phyloP scores from a whole-genome alignment of 2,113 vertebrate species.

The Perca fluviatilis region DNA sequence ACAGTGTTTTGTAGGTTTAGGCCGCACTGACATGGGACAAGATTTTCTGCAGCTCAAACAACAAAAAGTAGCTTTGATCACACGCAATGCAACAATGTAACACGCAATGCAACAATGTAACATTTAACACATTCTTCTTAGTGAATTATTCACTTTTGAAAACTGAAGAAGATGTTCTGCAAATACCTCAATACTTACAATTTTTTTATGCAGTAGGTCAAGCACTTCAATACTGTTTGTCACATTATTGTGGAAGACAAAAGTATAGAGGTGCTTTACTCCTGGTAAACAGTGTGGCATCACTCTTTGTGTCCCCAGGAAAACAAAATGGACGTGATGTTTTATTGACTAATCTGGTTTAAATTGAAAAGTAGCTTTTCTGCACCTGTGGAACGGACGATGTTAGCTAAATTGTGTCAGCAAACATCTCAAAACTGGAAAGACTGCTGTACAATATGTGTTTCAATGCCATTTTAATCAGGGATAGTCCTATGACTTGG shows the following conservation, averaged over 20 bases:
- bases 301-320: conserved; percentile 31
- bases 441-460: conserved; percentile 1
- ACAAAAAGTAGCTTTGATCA: background rate
- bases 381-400: conserved; percentile 30
- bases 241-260: conserved; percentile 18
- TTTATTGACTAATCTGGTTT: conserved; percentile 73
- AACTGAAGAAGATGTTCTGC: background rate
- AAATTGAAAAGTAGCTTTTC: conserved; percentile 73
- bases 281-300: conserved; percentile 26
- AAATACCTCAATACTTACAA: background rate
- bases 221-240: conserved; percentile 14
- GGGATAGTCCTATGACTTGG: background rate
- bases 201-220: background rate
- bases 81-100: background rate
- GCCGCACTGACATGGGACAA: background rate
- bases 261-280: conserved; percentile 29
- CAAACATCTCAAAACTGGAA: background rate
- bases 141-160: background rate
- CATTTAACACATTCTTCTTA: background rate
- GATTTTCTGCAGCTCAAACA: background rate
- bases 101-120: background rate
- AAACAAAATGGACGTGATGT: conserved; percentile 51
- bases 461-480: conserved; percentile 20
- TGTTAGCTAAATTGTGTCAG: conserved; percentile 10
- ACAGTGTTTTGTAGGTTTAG: background rate